Conservation (phyloP, 2,888 invertebrate species). For the Cryptocheilus praepositus region DNA sequence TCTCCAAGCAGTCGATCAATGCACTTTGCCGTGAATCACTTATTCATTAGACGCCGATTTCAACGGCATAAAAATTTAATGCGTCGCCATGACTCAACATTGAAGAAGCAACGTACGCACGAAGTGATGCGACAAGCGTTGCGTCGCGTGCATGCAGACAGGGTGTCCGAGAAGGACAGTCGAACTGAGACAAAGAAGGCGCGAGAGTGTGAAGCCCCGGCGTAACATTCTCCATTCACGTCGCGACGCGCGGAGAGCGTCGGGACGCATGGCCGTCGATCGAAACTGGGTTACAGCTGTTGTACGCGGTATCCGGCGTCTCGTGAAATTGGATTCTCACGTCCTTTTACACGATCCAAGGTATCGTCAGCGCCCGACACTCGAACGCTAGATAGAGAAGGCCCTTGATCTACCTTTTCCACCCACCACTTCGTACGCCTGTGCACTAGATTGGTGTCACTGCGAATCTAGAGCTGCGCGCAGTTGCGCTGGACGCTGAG, state of each 20-base stretch:
- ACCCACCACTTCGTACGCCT: too few relatives aligned
- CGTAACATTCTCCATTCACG: constrained; percentile 5
- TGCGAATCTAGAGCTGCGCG: too few relatives aligned
- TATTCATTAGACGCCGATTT: too few relatives aligned
- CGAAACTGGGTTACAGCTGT: constrained; percentile 43
- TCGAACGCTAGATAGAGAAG: neutral
- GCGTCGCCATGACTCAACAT: too few relatives aligned
- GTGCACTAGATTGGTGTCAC: too few relatives aligned
- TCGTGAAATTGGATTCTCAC: constrained; percentile 38
- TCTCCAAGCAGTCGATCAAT: too few relatives aligned
- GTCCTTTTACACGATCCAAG: constrained; percentile 31
- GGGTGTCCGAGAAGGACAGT: constrained; percentile 7
- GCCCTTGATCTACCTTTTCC: neutral
- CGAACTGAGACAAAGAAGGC: neutral
- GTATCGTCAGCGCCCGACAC: constrained; percentile 2
- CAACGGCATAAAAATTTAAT: too few relatives aligned
- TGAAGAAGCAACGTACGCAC: neutral
- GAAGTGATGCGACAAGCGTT: constrained; percentile 15
- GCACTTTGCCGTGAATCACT: too few relatives aligned
- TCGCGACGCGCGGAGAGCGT: neutral
- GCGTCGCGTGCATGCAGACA: neutral
- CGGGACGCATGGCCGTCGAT: constrained; percentile 30
- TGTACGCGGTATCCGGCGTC: constrained; percentile 38
- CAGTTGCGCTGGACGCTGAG: too few relatives aligned
- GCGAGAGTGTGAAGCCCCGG: neutral